Percentiles rank a stretch among this genome's conserved stretches.
These are phyloP conservation scores for Isaurus tuberculatus DNA, from an alignment of 92 coral and sea anemone genomes.

Conservation along the genomic window DNA sequence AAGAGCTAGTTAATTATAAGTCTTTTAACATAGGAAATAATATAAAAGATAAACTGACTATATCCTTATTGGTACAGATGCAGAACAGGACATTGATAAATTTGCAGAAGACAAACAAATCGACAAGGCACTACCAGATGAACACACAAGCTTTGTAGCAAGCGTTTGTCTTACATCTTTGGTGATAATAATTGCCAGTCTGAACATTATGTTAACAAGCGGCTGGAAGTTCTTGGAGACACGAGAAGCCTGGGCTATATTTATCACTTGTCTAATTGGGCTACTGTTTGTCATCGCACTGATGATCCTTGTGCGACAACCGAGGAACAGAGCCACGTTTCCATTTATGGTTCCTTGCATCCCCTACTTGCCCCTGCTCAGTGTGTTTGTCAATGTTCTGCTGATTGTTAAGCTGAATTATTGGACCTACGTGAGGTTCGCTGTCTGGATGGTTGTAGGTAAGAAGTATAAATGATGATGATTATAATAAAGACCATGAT, in stretches of 20 bases:
- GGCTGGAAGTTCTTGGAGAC: conserved; percentile 45
- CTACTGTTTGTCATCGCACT: conserved; percentile 55
- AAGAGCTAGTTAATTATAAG: no score
- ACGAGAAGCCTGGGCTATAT: conserved; percentile 73
- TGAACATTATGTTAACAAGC: conserved; percentile 57
- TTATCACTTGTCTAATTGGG: conserved; percentile 66
- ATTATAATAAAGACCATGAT: no score
- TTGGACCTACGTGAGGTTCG: conserved; percentile 80
- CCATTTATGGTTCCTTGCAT: conserved; percentile 87
- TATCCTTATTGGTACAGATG: conserved; percentile 35
- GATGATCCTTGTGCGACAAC: conserved; percentile 75
- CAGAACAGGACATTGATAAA: neutral
- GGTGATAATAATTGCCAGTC: conserved; percentile 59
- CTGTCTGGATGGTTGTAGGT: conserved; percentile 76
- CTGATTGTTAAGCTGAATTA: conserved; percentile 69
- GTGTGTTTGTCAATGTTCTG: conserved; percentile 68
- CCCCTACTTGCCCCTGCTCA: conserved; percentile 66
- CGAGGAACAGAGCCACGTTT: conserved; percentile 74
- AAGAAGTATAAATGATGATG: no score
- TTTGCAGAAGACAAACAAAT: conserved; percentile 36
- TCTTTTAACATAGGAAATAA: no score
- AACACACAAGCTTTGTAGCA: conserved; percentile 63
- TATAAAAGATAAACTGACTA: no score
- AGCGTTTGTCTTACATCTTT: conserved; percentile 49
- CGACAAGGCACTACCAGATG: conserved; percentile 58